Evolutionary conservation across 2,797 vertebrate species (phyloP).

Genomic region (Geotrypetes seraphini): DNA sequence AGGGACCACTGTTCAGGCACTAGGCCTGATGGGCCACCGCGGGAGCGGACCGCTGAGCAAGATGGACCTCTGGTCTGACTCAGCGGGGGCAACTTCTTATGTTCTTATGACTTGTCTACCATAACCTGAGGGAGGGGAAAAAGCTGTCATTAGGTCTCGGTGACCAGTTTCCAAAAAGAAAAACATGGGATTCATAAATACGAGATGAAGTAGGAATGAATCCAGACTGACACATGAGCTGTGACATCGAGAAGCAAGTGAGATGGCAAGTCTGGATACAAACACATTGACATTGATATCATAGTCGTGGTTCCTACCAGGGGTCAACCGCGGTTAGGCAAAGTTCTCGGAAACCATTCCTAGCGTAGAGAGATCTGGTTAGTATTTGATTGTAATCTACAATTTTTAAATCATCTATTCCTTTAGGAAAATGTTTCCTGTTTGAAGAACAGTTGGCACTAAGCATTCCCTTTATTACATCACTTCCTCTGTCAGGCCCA

Average conservation of each 20-base stretch:
- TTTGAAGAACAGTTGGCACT: conserved; percentile 35
- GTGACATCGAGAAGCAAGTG: conserved; percentile 13
- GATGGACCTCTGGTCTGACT: too few species aligned
- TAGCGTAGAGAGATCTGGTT: conserved; percentile 65
- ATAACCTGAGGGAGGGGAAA: too few species aligned
- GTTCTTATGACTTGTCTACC: too few species aligned
- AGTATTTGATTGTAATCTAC: conserved; percentile 61
- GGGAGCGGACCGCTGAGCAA: too few species aligned
- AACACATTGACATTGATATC: conserved; percentile 37
- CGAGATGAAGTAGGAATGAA: too few species aligned
- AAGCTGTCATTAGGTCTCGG: too few species aligned
- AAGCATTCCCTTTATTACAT: conserved; percentile 49
- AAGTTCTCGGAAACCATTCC: conserved; percentile 58
- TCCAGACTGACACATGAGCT: conserved; percentile 5
- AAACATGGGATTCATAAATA: too few species aligned
- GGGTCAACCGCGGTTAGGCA: conserved; percentile 28
- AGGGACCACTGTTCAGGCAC: too few species aligned
- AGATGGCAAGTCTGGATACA: background rate
- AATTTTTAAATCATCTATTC: conserved; percentile 55
- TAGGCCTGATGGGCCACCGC: too few species aligned
- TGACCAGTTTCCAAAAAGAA: too few species aligned
- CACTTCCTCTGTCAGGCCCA: conserved; percentile 54
- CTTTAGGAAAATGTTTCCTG: conserved; percentile 62
- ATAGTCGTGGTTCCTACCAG: conserved; percentile 47
- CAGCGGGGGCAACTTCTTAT: too few species aligned